These are phyloP conservation scores for Stichodactyla helianthus DNA, from an alignment of 64 coral and sea anemone genomes.

Conservation along the genomic window DNA sequence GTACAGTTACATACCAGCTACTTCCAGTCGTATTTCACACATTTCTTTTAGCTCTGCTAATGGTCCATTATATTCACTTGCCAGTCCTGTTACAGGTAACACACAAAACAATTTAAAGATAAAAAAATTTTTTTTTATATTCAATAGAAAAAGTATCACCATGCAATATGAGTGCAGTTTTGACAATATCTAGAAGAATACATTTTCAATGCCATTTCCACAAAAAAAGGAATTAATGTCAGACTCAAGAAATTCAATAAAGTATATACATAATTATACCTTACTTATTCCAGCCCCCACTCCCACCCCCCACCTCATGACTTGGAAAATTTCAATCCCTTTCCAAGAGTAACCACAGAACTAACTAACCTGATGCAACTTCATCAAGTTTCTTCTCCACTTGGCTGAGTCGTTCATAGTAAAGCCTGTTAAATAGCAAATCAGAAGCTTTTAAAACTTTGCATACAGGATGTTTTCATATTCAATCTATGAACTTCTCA, in stretches of 20 bases:
- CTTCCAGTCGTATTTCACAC: conserved; percentile 95
- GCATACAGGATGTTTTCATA: not conserved
- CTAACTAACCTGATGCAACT: conserved; percentile 62
- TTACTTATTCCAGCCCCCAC: too few relatives aligned
- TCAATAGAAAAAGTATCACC: not conserved
- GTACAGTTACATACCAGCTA: conserved; percentile 53
- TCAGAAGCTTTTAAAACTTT: not conserved
- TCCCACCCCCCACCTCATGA: too few relatives aligned
- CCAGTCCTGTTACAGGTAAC: conserved; percentile 32
- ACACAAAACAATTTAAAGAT: not conserved
- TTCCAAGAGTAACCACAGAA: too few relatives aligned
- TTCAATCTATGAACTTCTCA: not conserved
- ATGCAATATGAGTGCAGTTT: not conserved
- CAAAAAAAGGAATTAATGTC: too few relatives aligned
- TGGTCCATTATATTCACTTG: conserved; percentile 83
- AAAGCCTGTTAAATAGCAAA: conserved; percentile 75
- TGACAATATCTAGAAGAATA: too few relatives aligned
- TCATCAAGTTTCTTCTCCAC: conserved; percentile 93
- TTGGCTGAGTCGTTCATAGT: conserved; percentile 87
- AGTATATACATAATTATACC: too few relatives aligned
- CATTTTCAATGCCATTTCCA: too few relatives aligned
- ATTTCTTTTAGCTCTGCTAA: conserved; percentile 88
- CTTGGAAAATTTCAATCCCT: too few relatives aligned
- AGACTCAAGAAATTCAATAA: too few relatives aligned
- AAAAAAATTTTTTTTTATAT: not conserved